Base-by-base conservation (phyloP, 2,113 vertebrate genomes). In the Gasterosteus aculeatus region DNA sequence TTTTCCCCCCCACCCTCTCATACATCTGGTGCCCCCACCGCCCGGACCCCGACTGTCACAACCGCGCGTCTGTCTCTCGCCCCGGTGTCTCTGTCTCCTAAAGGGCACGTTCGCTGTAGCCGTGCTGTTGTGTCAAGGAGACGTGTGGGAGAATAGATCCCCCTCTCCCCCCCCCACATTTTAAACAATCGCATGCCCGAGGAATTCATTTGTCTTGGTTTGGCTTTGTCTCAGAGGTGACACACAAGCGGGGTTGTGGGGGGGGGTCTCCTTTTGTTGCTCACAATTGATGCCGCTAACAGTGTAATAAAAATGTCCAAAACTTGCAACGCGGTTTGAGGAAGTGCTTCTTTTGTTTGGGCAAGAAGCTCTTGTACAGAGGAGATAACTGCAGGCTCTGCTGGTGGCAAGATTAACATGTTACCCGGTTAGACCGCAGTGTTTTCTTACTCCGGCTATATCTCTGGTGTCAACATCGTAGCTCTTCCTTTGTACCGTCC, bases 191-290 rank as follows among this genome's bases (percentile, higher is more conserved):
- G 56, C 81, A 77, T 71, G 80, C 75, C 80, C 79, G 53, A 78
- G 75, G 81, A 92, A 90, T 92, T 91, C 88, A 94, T 95, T 89
- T 88, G 88, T 94, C 91, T 92, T 93, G 85, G 90, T 93, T 90
- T 83, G 87, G 85, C 89, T 92, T 94, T 93, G 91, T 93, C 87
- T 91, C 68, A 0, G 77, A 78, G 80, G 88, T 91, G 92, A 92
- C 90, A 86, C 82, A 77, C 71, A 91, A 89, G 84, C 74, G 47
- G 53, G 33, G 33, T 5, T 3, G 33, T 2, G 33, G 1, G 33
- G 33, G 33, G 5, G 35, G 58, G 69, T 67, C 61, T 72, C 73
- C 90, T 89, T 93, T 92, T 94, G 92, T 92, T 83, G 66, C 75
- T 59, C 70, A 72, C 81, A 88, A 92, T 93, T 87, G 85, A 94